phyloP scores from a whole-genome alignment of 2,113 vertebrate genomes.

The Rhagologus leucostigma region DNA sequence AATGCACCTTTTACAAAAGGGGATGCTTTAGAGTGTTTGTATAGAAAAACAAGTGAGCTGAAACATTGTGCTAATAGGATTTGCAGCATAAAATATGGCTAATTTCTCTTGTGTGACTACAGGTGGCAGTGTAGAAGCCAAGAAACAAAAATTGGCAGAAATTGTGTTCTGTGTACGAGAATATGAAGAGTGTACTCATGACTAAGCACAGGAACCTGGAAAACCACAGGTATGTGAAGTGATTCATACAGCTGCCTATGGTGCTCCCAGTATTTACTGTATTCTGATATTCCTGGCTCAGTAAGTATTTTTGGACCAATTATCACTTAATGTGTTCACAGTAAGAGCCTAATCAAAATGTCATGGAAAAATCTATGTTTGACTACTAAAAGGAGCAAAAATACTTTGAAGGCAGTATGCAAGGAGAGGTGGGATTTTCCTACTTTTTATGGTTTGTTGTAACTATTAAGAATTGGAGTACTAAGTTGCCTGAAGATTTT shows the following conservation, averaged over 20 bases:
- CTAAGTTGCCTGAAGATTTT: not conserved
- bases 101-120: constrained; percentile 74
- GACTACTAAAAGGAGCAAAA: not conserved
- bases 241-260: constrained; percentile 65
- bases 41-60: not conserved
- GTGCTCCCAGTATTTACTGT: constrained; percentile 58
- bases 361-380: constrained; percentile 23
- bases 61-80: constrained; percentile 2
- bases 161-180: constrained; percentile 40
- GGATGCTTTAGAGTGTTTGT: not conserved
- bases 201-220: constrained; percentile 73
- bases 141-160: constrained; percentile 69
- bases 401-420: not conserved
- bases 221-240: constrained; percentile 77
- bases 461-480: not conserved
- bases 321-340: constrained; percentile 35
- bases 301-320: constrained; percentile 31
- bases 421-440: not conserved
- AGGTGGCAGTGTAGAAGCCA: constrained; percentile 79
- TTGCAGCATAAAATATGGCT: constrained; percentile 37
- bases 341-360: constrained; percentile 35
- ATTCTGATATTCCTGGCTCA: constrained; percentile 27
- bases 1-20: not conserved
- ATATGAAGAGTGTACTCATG: constrained; percentile 66
- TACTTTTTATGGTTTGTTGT: not conserved